Base-by-base conservation (phyloP, 2,888 invertebrate species). In the Lottia gigantea region DNA sequence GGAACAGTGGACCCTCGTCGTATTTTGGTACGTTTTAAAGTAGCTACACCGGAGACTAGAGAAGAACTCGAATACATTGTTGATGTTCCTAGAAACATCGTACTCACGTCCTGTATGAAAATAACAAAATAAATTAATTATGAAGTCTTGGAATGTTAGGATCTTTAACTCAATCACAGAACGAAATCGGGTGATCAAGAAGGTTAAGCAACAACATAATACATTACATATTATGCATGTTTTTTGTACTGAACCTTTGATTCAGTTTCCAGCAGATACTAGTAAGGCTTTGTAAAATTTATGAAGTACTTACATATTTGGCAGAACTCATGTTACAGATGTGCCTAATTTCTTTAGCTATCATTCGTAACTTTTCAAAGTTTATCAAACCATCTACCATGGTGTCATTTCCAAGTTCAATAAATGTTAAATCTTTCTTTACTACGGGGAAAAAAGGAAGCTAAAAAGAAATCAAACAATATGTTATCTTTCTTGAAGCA, bases 361-460 rank as follows among this genome's bases (percentile, higher is more conserved):
- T 95, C 97, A 99, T 98, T 78, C 99, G 91, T 73, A 99, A 91
- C 88, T 99, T 99, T 89, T 99, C 99, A 87, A 99, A 99, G 90
- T 99, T 99, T 86, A 97, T 95, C 25, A 88, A 81, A 3, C 83
- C 83, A 70, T 88, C 88, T 19, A 87, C 85, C 67, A 83, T 83
- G 25, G 90, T 88, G 71, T 89, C 88, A 90, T 99, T 99, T 49
- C 98, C 98, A 79, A 98, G 92, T 90, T 99, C 95, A 80, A 99
- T 98, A 86, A 99, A 99, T 12, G 98, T 98, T 80, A 99, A 91
- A 90, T 99, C 99, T 77, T 89, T 89, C 78, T 90, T 90, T 71
- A 91, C 90, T 46, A 92, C 88, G 11, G 92, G 92, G 79, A 91
- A 91, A 81, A 92, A 91, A 68, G 92, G 92, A 76, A 92, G 90